Conservation (phyloP, 2,797 vertebrate species). For the Acipenser oxyrinchus region DNA sequence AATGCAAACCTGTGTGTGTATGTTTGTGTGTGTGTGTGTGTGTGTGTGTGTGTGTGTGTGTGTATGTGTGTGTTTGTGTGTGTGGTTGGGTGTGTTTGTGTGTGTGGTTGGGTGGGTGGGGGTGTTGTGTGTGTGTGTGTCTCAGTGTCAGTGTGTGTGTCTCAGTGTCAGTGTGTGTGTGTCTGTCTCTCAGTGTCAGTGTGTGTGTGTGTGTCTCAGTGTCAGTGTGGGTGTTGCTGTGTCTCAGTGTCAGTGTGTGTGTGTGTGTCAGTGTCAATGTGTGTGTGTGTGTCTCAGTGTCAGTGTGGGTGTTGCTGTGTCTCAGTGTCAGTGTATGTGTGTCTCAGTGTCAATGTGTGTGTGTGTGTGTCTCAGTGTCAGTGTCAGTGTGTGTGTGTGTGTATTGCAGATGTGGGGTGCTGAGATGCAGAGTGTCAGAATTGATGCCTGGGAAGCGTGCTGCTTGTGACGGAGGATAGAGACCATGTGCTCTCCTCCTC, state of each 20-base stretch:
- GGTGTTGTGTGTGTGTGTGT: background rate
- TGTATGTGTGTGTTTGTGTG: conserved; percentile 30
- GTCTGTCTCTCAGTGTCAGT: background rate
- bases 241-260: conserved; percentile 6
- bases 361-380: conserved; percentile 39
- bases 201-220: background rate
- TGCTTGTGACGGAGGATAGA: conserved; percentile 23
- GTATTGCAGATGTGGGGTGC: too few relatives aligned
- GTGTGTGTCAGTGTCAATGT: conserved; percentile 6
- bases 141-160: background rate
- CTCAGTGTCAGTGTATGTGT: too few relatives aligned
- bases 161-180: background rate
- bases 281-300: conserved; percentile 32
- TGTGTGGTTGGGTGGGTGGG: background rate
- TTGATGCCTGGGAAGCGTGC: conserved; percentile 40
- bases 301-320: conserved; percentile 28
- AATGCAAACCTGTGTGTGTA: background rate
- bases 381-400: conserved; percentile 33
- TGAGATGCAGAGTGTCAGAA: conserved; percentile 29
- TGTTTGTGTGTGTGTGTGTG: too few relatives aligned
- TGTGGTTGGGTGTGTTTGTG: background rate
- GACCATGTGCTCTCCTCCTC: too few relatives aligned
- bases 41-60: conserved; percentile 5
- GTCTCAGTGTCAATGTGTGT: conserved; percentile 37
- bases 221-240: background rate